Base-by-base conservation (phyloP, 1,140 invertebrate species). In the Proctacanthus coquilletti region DNA sequence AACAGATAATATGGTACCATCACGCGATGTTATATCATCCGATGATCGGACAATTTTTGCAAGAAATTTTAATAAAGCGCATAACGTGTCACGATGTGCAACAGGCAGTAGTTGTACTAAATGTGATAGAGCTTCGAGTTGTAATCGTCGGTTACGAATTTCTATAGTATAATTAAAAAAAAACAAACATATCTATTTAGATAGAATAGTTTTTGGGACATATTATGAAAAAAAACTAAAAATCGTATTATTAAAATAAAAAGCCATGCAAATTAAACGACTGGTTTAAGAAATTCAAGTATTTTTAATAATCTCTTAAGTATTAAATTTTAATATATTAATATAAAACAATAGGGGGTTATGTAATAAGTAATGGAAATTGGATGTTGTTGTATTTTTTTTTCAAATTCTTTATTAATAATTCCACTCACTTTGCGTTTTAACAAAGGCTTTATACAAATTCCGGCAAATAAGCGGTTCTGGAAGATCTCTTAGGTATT, bases 401-500 rank as follows among this genome's bases (percentile, higher is more conserved):
- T n/a, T n/a, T n/a, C n/a, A n/a, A n/a, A n/a, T n/a, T n/a, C n/a
- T n/a, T n/a, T n/a, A n/a, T n/a, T n/a, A n/a, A n/a, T n/a, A n/a
- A n/a, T n/a, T n/a, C n/a, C n/a, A 58, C 76, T 77, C 68, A 93
- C 89, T 84, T 69, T 91, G 84, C 17, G 87, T 91, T 49, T 84
- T 76, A 33, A 95, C 69, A 63, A 94, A 92, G 21, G 84, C 79
- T 41, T 77, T 71, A 56, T 94, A 94, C 1, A 95, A 69, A 52
- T 88, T 81, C 44, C 79, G 70, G 47, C 87, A 92, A 1, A 96
- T 71, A 14, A 96, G 64, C 3, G 91, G 85, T 55, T 96, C 89
- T 0, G 91, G 89, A 29, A 96, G 64, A 57, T 95, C 91, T 18
- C 91, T 69, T 44, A 95, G 78, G 63, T 83, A 94, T 56, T 95